These are phyloP conservation scores for Gambusia holbrooki DNA, from an alignment of 2,113 vertebrate species.

Conservation along the genomic window DNA sequence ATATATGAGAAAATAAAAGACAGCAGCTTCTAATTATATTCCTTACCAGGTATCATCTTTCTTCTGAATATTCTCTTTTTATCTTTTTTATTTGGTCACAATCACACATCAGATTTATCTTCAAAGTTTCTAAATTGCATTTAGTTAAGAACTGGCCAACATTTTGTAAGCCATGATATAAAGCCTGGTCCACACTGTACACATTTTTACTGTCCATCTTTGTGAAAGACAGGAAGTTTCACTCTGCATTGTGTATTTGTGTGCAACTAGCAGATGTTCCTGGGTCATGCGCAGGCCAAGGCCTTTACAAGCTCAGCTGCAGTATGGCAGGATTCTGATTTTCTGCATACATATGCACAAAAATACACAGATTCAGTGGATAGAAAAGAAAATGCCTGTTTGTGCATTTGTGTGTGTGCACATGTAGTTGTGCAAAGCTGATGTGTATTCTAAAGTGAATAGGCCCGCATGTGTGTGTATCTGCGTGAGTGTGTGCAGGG, in stretches of 20 bases:
- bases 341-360: slow-evolving; percentile 31
- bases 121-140: background rate
- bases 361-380: slow-evolving; percentile 10
- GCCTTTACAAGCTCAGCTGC: slow-evolving; percentile 7
- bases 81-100: slow-evolving; percentile 1
- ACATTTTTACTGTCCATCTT: too few species aligned
- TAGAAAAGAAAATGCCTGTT: slow-evolving; percentile 18
- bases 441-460: too few species aligned
- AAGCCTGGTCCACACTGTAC: too few species aligned
- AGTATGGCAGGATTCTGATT: slow-evolving; percentile 42
- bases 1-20: background rate
- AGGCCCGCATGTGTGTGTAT: background rate
- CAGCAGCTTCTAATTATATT: slow-evolving; percentile 46
- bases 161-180: too few species aligned
- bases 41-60: slow-evolving; percentile 49
- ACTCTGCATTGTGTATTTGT: too few species aligned
- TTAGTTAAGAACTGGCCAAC: background rate
- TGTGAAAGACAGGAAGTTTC: too few species aligned
- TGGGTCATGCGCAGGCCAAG: slow-evolving; percentile 47
- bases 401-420: too few species aligned
- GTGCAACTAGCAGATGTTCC: slow-evolving; percentile 62
- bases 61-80: slow-evolving; percentile 50
- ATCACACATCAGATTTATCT: background rate
- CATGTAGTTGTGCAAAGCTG: too few species aligned
- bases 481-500: background rate